phyloP scores from a whole-genome alignment of 2,797 vertebrate species.

The Halcyon leucocephala region DNA sequence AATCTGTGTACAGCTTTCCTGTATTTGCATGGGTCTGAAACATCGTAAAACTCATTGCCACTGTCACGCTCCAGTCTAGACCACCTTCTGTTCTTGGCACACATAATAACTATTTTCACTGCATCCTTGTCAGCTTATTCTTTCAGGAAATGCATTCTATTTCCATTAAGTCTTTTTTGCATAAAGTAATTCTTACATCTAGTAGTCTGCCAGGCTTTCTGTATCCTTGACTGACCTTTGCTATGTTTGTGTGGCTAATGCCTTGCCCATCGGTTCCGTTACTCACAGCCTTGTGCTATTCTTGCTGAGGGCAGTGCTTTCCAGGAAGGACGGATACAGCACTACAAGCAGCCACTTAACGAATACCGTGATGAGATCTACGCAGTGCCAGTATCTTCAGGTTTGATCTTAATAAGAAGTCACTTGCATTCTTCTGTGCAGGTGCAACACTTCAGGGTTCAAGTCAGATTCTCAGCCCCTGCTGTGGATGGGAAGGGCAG shows the following conservation, averaged over 20 bases:
- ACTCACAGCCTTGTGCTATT: background rate
- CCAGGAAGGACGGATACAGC: background rate
- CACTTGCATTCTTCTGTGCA: background rate
- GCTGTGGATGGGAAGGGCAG: background rate
- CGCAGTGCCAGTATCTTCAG: background rate
- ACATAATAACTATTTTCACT: conserved; percentile 12
- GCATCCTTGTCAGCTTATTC: background rate
- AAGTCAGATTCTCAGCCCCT: background rate
- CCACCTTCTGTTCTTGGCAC: conserved; percentile 29
- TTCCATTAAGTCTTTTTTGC: conserved; percentile 13
- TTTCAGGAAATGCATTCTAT: conserved; percentile 40
- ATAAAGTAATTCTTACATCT: background rate
- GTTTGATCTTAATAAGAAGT: background rate
- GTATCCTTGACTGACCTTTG: conserved; percentile 12
- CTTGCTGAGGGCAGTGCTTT: background rate
- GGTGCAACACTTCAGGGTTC: background rate
- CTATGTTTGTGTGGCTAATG: background rate
- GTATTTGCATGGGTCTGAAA: background rate
- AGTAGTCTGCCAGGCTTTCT: background rate
- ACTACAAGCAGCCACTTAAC: background rate
- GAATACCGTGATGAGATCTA: background rate
- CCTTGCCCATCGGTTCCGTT: background rate
- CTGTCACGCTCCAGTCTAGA: background rate
- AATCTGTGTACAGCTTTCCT: background rate
- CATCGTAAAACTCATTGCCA: background rate